Evolutionary conservation across 2,113 vertebrate species (phyloP).

Genomic region (Limanda limanda): DNA sequence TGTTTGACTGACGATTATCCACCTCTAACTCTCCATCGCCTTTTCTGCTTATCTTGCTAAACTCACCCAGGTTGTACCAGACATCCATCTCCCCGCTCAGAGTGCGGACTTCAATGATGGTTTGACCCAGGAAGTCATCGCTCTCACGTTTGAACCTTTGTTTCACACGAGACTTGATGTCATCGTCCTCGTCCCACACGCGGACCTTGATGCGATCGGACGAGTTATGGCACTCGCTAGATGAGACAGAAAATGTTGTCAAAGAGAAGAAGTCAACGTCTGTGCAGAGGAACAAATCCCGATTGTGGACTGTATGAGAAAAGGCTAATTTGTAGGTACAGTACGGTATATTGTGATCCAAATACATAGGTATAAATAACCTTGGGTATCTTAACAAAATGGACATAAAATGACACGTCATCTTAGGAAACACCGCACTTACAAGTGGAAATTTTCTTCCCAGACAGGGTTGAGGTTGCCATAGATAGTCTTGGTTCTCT

Average conservation of each 20-base stretch:
- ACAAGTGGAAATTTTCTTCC: conserved; percentile 99
- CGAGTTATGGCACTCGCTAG: conserved; percentile 98
- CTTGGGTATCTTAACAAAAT: too few relatives aligned
- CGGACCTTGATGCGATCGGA: conserved; percentile 98
- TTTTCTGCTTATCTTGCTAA: conserved; percentile 18
- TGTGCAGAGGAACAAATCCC: neutral
- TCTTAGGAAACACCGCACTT: conserved; percentile 70
- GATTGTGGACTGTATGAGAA: neutral
- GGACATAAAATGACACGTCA: neutral
- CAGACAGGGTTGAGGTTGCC: conserved; percentile 98
- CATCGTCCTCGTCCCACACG: conserved; percentile 96
- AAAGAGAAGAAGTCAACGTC: neutral
- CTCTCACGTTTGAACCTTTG: conserved; percentile 97
- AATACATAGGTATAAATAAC: too few relatives aligned
- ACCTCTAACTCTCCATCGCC: neutral
- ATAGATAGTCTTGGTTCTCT: conserved; percentile 98
- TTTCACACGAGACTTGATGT: conserved; percentile 97
- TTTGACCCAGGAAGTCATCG: conserved; percentile 96
- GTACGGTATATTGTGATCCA: neutral
- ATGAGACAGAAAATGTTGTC: conserved; percentile 4
- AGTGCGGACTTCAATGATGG: conserved; percentile 97
- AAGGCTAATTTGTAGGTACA: neutral
- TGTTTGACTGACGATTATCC: neutral
- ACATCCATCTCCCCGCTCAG: conserved; percentile 99
- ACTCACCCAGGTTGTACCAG: conserved; percentile 97